Evolutionary conservation across 2,113 vertebrate species (phyloP).

Genomic region (Macroglossus sobrinus): DNA sequence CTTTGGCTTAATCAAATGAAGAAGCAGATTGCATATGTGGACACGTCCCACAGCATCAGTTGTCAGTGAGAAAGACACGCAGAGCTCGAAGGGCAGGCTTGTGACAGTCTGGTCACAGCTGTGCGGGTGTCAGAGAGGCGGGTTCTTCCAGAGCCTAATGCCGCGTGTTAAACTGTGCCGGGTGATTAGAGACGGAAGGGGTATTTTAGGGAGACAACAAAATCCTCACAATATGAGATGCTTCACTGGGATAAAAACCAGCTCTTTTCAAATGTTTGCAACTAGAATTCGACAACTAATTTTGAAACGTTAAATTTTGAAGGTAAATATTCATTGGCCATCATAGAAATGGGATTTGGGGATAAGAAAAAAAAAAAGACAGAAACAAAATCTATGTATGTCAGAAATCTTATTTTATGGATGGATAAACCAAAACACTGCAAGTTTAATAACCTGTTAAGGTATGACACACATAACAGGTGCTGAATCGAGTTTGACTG

Average conservation of each 20-base stretch:
- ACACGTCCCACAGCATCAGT: neutral
- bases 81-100: neutral
- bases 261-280: neutral
- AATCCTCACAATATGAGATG: neutral
- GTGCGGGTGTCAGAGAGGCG: neutral
- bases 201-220: neutral
- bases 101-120: neutral
- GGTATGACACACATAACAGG: accelerated
- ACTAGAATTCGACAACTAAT: neutral
- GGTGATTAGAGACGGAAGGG: neutral
- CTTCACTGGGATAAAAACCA: neutral
- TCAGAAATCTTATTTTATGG: neutral
- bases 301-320: neutral
- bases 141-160: neutral
- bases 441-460: neutral
- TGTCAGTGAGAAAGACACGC: too few species aligned
- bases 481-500: neutral
- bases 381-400: neutral
- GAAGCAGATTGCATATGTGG: neutral
- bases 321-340: neutral
- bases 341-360: neutral
- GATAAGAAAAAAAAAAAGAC: neutral
- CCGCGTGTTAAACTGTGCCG: too few species aligned
- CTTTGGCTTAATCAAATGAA: neutral
- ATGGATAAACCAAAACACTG: neutral